Percentiles rank a stretch among this genome's conserved stretches.
These are phyloP conservation scores for Ischnura elegans DNA, from an alignment of 2,888 invertebrate genomes.

Conservation along the genomic window DNA sequence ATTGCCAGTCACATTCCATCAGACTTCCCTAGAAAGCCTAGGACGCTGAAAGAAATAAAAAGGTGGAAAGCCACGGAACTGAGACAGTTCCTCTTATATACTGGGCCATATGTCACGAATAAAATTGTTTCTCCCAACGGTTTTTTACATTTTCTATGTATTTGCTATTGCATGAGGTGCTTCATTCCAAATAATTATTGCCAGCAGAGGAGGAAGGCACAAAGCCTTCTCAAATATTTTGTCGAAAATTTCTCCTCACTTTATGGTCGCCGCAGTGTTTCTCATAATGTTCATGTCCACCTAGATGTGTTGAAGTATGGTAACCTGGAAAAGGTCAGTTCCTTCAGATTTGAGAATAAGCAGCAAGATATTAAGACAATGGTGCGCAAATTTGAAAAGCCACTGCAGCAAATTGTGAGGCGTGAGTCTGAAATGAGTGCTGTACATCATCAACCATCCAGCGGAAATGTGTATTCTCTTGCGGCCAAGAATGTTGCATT, in stretches of 20 bases:
- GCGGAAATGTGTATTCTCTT: neutral
- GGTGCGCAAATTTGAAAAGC: neutral
- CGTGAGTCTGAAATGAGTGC: neutral
- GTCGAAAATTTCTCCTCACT: neutral
- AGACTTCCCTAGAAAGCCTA: neutral
- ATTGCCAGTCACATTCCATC: too few relatives aligned
- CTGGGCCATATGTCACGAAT: neutral
- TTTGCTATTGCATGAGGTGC: neutral
- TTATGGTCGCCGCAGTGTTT: neutral
- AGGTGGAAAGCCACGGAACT: neutral
- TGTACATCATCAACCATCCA: neutral
- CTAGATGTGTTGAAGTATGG: neutral
- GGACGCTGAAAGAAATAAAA: neutral
- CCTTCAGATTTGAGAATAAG: neutral
- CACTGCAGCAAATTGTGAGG: slow-evolving; percentile 10
- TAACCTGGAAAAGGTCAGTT: neutral
- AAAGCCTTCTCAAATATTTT: neutral
- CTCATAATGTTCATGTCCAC: neutral
- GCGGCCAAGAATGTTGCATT: neutral
- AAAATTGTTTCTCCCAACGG: neutral
- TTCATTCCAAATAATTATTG: neutral
- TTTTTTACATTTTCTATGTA: neutral
- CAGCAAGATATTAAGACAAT: neutral
- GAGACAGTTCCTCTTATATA: neutral
- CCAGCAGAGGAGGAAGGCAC: neutral